These are phyloP conservation scores for Galago senegalensis DNA, from an alignment of 2,797 vertebrate genomes.

Conservation along the genomic window DNA sequence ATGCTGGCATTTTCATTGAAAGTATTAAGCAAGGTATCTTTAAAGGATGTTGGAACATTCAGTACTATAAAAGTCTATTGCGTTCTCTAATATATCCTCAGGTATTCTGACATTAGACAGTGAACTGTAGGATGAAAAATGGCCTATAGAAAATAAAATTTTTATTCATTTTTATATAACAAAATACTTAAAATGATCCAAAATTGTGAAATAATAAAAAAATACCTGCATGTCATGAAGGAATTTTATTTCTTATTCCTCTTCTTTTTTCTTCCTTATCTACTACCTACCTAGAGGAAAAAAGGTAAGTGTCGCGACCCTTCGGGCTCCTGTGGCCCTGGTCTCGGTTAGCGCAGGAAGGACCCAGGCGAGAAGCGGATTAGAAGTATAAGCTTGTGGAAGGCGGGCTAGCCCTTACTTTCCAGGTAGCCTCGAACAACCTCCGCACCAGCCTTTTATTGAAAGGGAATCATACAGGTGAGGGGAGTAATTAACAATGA, in stretches of 20 bases:
- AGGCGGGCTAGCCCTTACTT: no score
- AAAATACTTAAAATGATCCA: background rate
- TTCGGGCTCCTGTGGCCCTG: no score
- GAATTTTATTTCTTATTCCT: background rate
- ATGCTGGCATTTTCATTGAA: background rate
- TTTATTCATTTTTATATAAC: background rate
- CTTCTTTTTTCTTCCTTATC: background rate
- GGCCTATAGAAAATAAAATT: background rate
- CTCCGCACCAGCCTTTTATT: no score
- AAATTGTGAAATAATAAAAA: constrained; percentile 13
- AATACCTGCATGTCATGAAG: background rate
- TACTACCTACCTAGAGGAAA: background rate
- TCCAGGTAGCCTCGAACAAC: no score
- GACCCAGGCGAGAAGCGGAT: no score
- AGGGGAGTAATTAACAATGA: no score
- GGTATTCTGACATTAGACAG: background rate
- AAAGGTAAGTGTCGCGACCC: background rate
- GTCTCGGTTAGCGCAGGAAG: no score
- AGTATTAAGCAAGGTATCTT: background rate
- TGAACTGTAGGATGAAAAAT: background rate
- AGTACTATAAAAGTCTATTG: background rate
- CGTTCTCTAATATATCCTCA: background rate
- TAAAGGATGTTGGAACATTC: background rate
- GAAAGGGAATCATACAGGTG: no score
- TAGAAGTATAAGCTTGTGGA: no score